Base-by-base conservation (phyloP, 1,140 invertebrate species). In the Plodia interpunctella region DNA sequence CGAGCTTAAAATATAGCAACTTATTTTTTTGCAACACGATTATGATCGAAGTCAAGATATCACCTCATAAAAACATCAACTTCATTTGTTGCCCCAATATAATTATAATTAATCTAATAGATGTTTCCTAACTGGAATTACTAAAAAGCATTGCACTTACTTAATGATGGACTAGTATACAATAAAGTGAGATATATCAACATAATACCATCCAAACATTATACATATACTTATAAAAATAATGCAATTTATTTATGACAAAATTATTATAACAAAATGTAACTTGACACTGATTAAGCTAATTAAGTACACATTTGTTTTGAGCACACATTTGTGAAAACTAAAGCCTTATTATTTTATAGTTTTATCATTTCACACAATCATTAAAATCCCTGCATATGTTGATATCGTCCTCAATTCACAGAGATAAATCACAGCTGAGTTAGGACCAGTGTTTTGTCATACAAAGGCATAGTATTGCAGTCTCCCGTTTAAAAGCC, bases 401-500 rank as follows among this genome's bases (percentile, higher is more conserved):
- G 53, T 55, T 57, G 54, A 70, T 72, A 70, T 69, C 73, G 65
- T 76, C 66, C 62, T 72, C 66, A 70, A 66, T 68, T 75, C 64
- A 73, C 63, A 72, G 64, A 72, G 63, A 78, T 60, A 78, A 70
- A 87, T 87, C 83, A 87, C 83, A 87, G 83, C 66, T 81, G 63
- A 74, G 70, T 72, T 82, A 78, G 77, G 80, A 74, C 79, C 75
- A 77, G 74, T 69, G 64, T 63, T 65, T 59, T 59, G 56, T 61
- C 61, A 65, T 63, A 61, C 66, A 65, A 64, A 66, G 63, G 60
- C 67, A 62, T 51, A 52, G 62, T 58, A 70, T 66, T 67, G 52
- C 65, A 66, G 59, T 64, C 74, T 69, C 67, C 68, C 68, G 55
- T 63, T 67, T 55, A 32, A 65, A 58, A 63, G 25, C 18, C n/a